These are phyloP conservation scores for Hyperopisus bebe DNA, from an alignment of 2,113 vertebrate species.

Conservation along the genomic window DNA sequence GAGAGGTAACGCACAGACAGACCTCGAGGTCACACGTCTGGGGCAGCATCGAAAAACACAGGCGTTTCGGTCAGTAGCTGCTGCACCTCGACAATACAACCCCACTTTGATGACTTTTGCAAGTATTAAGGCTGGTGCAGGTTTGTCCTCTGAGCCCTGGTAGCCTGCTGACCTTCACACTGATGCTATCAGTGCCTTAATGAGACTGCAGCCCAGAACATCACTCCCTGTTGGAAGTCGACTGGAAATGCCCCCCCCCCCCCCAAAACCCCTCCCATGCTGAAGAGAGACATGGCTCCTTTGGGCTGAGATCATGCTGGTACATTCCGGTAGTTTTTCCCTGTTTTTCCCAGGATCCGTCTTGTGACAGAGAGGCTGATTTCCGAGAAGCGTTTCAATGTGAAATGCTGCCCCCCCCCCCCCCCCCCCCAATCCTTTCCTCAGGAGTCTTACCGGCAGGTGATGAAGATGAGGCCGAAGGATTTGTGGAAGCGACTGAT, in stretches of 20 bases:
- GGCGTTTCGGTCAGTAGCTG: not conserved
- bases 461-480: conserved; percentile 99
- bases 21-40: not conserved
- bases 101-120: not conserved
- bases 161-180: not conserved
- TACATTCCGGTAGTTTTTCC: conserved; percentile 9
- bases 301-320: not conserved
- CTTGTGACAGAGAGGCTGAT: not conserved
- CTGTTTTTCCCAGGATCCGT: not conserved
- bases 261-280: conserved; percentile 2
- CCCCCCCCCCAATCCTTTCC: conserved; percentile 5
- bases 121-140: not conserved
- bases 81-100: not conserved
- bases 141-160: not conserved
- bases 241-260: not conserved
- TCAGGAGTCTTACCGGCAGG: conserved; percentile 95
- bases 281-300: conserved; percentile 2
- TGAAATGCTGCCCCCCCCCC: not conserved
- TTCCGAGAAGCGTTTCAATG: not conserved
- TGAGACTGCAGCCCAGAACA: not conserved
- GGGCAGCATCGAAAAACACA: not conserved
- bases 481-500: conserved; percentile 97
- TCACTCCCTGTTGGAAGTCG: conserved; percentile 1
- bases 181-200: not conserved
- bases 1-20: not conserved